phyloP scores from a whole-genome alignment of 1,140 invertebrate species.

The Drosophila chauvacae region DNA sequence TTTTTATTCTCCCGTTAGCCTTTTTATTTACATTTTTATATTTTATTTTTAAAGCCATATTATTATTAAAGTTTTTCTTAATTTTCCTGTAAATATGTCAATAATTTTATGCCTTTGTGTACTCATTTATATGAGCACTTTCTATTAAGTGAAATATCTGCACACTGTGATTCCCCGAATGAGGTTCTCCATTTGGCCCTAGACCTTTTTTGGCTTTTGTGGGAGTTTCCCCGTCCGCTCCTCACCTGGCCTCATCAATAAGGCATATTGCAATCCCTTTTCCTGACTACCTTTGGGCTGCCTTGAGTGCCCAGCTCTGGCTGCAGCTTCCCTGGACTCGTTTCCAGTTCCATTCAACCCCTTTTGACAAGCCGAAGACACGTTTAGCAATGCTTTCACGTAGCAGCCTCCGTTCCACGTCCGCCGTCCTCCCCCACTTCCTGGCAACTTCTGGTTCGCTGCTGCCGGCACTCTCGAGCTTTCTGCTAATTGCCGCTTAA shows the following conservation, averaged over 20 bases:
- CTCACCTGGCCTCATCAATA: conserved; percentile 56
- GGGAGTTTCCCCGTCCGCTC: background rate
- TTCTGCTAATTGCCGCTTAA: conserved; percentile 75
- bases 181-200: conserved; percentile 1
- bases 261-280: conserved; percentile 58
- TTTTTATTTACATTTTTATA: no score
- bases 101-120: background rate
- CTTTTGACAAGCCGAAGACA: conserved; percentile 63
- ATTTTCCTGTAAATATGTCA: background rate
- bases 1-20: background rate
- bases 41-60: background rate
- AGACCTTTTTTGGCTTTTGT: background rate
- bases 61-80: background rate
- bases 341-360: conserved; percentile 19
- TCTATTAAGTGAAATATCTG: background rate
- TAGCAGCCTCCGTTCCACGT: conserved; percentile 17
- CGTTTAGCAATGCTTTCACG: conserved; percentile 73
- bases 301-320: conserved; percentile 17
- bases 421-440: conserved; percentile 6
- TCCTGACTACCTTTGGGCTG: conserved; percentile 27
- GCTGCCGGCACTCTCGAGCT: conserved; percentile 40
- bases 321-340: conserved; percentile 1
- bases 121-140: background rate
- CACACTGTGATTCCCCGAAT: background rate
- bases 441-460: conserved; percentile 16